phyloP scores from a whole-genome alignment of 2,888 invertebrate genomes.

The Anodontia alba region DNA sequence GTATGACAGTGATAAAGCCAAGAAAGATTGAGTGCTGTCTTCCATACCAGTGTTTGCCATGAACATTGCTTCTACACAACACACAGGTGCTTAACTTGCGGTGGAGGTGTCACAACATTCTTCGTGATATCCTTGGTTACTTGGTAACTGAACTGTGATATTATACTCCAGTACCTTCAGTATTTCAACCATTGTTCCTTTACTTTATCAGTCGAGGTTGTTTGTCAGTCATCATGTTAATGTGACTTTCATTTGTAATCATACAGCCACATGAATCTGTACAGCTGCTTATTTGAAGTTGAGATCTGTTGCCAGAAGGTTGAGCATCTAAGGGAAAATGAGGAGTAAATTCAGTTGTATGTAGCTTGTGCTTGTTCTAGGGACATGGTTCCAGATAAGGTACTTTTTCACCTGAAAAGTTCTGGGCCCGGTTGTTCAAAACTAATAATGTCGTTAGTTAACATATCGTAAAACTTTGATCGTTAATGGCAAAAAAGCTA shows the following conservation, averaged over 20 bases:
- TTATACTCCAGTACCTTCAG: background rate
- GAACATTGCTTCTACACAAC: background rate
- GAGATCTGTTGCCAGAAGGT: background rate
- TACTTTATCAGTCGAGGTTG: background rate
- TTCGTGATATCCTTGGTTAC: background rate
- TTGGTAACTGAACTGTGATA: background rate
- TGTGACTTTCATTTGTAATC: background rate
- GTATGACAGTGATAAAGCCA: conserved; percentile 41
- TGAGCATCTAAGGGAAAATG: too few species aligned
- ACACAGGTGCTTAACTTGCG: background rate
- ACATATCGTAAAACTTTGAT: too few species aligned
- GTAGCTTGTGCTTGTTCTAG: too few species aligned
- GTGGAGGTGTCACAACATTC: background rate
- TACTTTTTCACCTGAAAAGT: too few species aligned
- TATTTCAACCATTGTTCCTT: background rate
- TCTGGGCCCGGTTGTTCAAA: too few species aligned
- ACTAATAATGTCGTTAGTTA: too few species aligned
- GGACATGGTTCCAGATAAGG: too few species aligned
- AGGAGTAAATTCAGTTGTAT: too few species aligned
- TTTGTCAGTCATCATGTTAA: background rate
- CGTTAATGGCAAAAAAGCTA: too few species aligned
- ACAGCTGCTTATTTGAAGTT: background rate
- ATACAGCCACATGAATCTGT: background rate
- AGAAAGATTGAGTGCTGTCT: conserved; percentile 36
- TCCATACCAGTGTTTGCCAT: background rate